phyloP scores from a whole-genome alignment of 2,888 invertebrate species.

The Choreutis nemorana region DNA sequence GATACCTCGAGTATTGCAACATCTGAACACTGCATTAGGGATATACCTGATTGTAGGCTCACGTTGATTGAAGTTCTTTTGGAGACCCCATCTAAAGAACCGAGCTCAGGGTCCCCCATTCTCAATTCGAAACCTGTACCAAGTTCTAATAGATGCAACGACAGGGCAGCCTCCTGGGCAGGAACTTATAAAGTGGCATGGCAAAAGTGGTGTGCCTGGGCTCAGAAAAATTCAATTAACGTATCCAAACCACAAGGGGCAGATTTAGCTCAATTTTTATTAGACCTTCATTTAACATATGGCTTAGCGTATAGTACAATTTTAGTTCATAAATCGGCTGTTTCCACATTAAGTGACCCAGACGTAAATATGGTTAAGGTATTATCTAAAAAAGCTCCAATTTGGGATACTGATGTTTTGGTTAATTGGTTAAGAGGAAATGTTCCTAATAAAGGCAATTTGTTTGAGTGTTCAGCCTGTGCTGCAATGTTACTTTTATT shows the following conservation, averaged over 20 bases:
- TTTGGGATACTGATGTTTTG: slow-evolving; percentile 6
- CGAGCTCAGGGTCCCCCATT: slow-evolving; percentile 8
- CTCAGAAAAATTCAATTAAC: too few species aligned
- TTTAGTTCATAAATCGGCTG: too few species aligned
- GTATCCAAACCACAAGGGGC: too few species aligned
- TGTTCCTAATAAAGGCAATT: too few species aligned
- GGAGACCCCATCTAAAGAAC: slow-evolving; percentile 14
- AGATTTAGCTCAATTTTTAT: too few species aligned
- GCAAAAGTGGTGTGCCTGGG: too few species aligned
- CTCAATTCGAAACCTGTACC: slow-evolving; percentile 2
- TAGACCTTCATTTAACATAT: too few species aligned
- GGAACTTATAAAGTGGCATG: too few species aligned
- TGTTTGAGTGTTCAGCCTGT: slow-evolving; percentile 1
- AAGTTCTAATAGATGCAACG: slow-evolving; percentile 2
- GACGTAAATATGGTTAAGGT: too few species aligned
- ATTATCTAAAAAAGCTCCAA: slow-evolving; percentile 4
- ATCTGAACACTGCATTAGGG: slow-evolving; percentile 7
- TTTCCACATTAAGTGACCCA: too few species aligned
- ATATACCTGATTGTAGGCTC: too few species aligned
- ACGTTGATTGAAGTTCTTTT: slow-evolving; percentile 15
- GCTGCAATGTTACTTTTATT: slow-evolving; percentile 7
- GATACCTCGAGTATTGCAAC: slow-evolving; percentile 5
- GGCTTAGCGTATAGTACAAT: slow-evolving; percentile 5
- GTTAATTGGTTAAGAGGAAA: too few species aligned
- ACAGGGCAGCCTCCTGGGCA: slow-evolving; percentile 4